These are phyloP conservation scores for Pseudorhombus dupliciocellatus DNA, from an alignment of 2,113 vertebrate genomes.

Conservation along the genomic window DNA sequence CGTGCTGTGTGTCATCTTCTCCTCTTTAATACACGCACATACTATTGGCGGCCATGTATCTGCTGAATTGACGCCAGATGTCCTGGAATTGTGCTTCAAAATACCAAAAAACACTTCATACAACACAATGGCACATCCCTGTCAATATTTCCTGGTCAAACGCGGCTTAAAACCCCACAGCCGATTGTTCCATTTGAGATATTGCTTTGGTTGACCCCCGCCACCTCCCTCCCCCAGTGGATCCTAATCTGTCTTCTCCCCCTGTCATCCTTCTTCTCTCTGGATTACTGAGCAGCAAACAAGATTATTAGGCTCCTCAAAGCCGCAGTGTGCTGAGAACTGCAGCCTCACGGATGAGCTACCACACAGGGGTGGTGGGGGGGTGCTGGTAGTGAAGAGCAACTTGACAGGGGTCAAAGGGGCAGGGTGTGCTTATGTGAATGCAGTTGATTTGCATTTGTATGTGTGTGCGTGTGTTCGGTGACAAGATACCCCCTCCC, in stretches of 20 bases:
- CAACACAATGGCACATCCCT: not conserved
- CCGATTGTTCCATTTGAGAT: conserved; percentile 27
- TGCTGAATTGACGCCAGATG: not conserved
- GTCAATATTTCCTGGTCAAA: conserved; percentile 18
- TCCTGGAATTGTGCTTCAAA: not conserved
- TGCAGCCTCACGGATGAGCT: conserved; percentile 51
- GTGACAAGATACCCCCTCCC: conserved; percentile 26
- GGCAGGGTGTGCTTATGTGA: conserved; percentile 5
- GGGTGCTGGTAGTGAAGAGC: not conserved
- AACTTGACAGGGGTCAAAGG: conserved; percentile 19
- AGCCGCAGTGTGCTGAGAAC: conserved; percentile 62
- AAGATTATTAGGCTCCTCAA: conserved; percentile 65
- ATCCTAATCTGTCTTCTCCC: conserved; percentile 53
- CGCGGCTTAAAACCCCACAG: not conserved
- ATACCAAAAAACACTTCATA: not conserved
- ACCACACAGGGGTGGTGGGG: conserved; percentile 2
- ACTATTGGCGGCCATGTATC: not conserved
- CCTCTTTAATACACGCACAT: not conserved
- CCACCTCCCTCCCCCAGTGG: not conserved
- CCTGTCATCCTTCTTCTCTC: conserved; percentile 55
- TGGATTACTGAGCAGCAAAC: conserved; percentile 73
- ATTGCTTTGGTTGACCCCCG: conserved; percentile 6
- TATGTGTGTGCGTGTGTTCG: conserved; percentile 35
- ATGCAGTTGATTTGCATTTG: conserved; percentile 3
- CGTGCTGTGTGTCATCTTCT: not conserved